A percentile compares a stretch with the other conserved stretches of the same genome.
These are phyloP conservation scores for Hydractinia symbiolongicarpus DNA, from an alignment of 30 jellyfish, hydroid and myxozoan genomes.

Conservation along the genomic window DNA sequence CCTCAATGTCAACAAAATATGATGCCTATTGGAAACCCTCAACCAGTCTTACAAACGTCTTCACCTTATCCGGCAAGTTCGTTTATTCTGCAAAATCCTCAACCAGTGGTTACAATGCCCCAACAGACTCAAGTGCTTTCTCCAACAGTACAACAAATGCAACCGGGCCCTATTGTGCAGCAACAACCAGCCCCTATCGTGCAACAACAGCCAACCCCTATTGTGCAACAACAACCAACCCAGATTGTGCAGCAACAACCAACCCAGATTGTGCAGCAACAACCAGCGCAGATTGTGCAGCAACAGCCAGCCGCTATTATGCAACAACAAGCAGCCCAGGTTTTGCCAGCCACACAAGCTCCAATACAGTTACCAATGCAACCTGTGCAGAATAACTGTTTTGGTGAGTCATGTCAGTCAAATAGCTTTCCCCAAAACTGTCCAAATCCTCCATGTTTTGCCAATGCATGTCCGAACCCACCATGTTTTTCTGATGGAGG, in stretches of 20 bases:
- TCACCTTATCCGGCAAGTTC: background rate
- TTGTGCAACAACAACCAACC: background rate
- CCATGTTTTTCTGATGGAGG: no score
- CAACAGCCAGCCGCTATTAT: background rate
- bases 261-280: background rate
- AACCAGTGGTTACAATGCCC: slow-evolving; percentile 2
- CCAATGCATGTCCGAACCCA: no score
- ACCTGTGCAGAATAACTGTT: background rate
- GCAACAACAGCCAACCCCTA: background rate
- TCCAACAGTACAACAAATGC: background rate
- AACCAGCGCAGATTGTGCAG: background rate
- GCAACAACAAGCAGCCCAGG: background rate
- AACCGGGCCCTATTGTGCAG: background rate
- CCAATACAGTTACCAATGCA: background rate
- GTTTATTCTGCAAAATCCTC: background rate
- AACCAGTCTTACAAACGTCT: slow-evolving; percentile 4
- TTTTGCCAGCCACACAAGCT: background rate
- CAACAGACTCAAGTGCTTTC: background rate
- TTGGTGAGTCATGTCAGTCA: no score
- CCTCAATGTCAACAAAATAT: background rate
- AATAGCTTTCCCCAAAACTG: no score
- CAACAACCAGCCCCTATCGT: background rate
- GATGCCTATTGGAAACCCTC: background rate
- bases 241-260: background rate
- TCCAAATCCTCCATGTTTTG: no score